Base-by-base conservation (phyloP, 2,797 vertebrate genomes). In the Crax fasciolata region DNA sequence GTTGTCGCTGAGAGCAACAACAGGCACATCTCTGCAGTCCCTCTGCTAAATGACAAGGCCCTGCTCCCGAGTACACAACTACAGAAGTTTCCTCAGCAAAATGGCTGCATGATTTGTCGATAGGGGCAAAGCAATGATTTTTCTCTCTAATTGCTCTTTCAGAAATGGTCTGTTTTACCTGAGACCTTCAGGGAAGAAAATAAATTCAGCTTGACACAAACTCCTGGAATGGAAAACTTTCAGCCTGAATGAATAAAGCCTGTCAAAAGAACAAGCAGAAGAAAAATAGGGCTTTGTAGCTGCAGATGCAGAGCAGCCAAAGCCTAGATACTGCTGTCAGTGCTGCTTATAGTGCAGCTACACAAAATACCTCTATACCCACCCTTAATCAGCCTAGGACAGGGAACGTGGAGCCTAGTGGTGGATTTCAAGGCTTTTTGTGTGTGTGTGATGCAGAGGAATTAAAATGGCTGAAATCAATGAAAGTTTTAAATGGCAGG, bases 171-270 rank as follows among this genome's bases (percentile, higher is more conserved):
- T 87, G 25, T 78, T 93, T 70, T 43, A 78, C 54, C 15, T 66
- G 54, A 68, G 55, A 44, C 21, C 84, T 91, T 27, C 0, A 6
- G 88, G 61, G 25, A 92, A 87, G 14, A 77, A 79, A 82, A 65
- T 19, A n/a, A 49, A 68, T 93, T 93, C 10, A 38, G 20, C 49
- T 92, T 87, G 77, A 85, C 16, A n/a, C 12, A 30, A 80, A 24
- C 17, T 68, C 65, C 32, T 74, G 43, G 9, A 76, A 80, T 10
- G 39, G 68, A 87, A 72, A 43, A 74, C 20, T 62, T 85, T 51
- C 48, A 86, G 21, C 13, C 30, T 62, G 48, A 81, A 78, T 48
- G 55, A 81, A 63, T 62, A 62, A 88, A 87, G 51, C 44, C 85
- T 78, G 46, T 79, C 35, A 70, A 61, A 72, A 85, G 20, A 65